Base-by-base conservation (phyloP, 2,797 vertebrate genomes). In the Mycteria americana region DNA sequence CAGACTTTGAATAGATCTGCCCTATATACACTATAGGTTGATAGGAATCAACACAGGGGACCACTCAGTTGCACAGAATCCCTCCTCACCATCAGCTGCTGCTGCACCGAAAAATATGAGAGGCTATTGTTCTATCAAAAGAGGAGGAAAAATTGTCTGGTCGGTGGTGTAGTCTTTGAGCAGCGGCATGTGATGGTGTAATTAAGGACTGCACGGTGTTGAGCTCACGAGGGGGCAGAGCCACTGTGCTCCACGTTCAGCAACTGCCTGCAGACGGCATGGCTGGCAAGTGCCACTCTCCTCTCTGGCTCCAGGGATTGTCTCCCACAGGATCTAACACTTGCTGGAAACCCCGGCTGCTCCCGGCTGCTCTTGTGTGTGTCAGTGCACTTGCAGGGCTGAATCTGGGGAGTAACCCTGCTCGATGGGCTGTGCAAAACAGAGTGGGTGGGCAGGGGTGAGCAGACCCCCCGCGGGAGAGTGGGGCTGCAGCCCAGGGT, bases 291-390 rank as follows among this genome's bases (percentile, higher is more conserved):
- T 14, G 72, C 50, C 4, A 0, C 46, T 56, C 39, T 53, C n/a
- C 51, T 13, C 35, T 13, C 35, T 51, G 73, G 17, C 63, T 48
- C 56, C 74, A 35, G 37, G 43, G 35, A 28, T 19, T 7, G 3
- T 35, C 22, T 60, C 41, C 77, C 1, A 0, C 33, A 7, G 68
- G 51, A 41, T 30, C 28, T 19, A 13, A 4, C n/a, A 3, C 72
- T 37, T 8, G 9, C 23, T 39, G 45, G 19, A n/a, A 31, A 25
- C 8, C 21, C 37, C 1, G 1, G 31, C 0, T 0, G 2, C 33
- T 92, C 28, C 65, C 0, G 5, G 28, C 48, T 67, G 74, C 50
- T 33, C 37, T 17, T 0, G 3, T 18, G 37, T 8, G n/a, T 35
- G 24, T 60, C 45, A 8, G 31, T 9, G 45, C 19, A 7, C n/a